Base-by-base conservation (phyloP, 2,888 invertebrate species). In the Hololepta plana region DNA sequence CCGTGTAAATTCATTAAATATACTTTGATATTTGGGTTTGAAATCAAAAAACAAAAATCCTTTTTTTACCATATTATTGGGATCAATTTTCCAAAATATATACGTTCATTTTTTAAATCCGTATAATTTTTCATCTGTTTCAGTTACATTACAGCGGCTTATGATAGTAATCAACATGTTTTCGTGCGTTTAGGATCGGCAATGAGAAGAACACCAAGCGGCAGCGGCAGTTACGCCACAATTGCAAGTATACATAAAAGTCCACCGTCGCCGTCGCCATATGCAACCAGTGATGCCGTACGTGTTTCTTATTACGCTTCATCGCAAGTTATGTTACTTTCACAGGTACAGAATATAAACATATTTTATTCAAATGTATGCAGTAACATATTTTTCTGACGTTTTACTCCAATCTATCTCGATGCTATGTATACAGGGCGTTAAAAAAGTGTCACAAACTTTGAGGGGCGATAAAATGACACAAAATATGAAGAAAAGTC, bases 221-320 rank as follows among this genome's bases (percentile, higher is more conserved):
- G 66, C 38, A 76, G 75, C 29, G 80, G 77, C 34, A 80, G 79
- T 39, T 81, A 81, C 44, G 81, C 81, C 21, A 81, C 81, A 21
- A 81, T 81, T 40, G 80, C 79, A 31, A 80, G 80, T 50, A 62
- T 80, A 41, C 79, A 80, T 46, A 76, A 76, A 49, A 70, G 71
- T 38, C 72, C 74, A 25, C 55, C 63, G 25, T 71, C 72, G 0
- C 72, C 72, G 0, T 72, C 73, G 1, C 73, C 74, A n/a, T 74
- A 74, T 47, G 73, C 73, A 17, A 73, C 73, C 5, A 72, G 70
- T 15, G 63, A 71, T 33, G 44, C 44, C 29, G 42, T 43, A 25
- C 57, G 64, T 41, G 67, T 75, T 26, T 76, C 77, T 11, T 79
- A 79, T 59, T 79, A 79, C 53, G 77, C 79, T 8, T 73, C 76